phyloP scores from a whole-genome alignment of 2,113 vertebrate species.

The Suricata suricatta region DNA sequence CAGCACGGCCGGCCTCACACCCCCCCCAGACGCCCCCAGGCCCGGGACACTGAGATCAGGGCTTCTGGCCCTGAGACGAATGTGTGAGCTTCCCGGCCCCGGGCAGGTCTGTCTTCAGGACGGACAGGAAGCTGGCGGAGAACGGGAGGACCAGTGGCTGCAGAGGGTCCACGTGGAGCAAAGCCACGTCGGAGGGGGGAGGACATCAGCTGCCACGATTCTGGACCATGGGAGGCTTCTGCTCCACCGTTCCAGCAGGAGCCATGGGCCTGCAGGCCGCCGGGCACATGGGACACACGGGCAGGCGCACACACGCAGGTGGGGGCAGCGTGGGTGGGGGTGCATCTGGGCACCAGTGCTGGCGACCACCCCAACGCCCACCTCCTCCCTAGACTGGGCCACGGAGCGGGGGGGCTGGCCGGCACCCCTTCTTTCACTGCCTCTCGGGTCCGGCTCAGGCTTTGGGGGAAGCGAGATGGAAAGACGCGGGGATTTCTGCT shows the following conservation, averaged over 20 bases:
- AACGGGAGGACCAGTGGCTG: no score
- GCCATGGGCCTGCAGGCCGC: background rate
- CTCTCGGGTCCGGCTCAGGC: background rate
- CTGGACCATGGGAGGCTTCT: background rate
- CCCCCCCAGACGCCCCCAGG: background rate
- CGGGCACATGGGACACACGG: background rate
- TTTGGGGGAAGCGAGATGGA: background rate
- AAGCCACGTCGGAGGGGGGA: rapidly evolving
- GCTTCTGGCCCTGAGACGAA: no score
- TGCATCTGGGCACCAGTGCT: background rate
- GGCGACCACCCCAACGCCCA: rapidly evolving
- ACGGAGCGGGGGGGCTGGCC: no score
- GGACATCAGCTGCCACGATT: background rate
- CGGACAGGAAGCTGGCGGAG: background rate
- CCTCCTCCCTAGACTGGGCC: background rate
- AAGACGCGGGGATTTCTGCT: background rate
- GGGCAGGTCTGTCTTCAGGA: background rate
- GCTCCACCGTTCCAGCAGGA: background rate
- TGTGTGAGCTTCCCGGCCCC: background rate
- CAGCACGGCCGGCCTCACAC: background rate
- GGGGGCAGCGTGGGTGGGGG: background rate
- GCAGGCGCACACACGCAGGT: background rate
- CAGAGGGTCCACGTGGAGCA: background rate
- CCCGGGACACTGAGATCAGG: background rate
- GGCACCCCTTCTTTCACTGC: background rate